Percentiles rank a stretch among this genome's conserved stretches.
phyloP scores from a whole-genome alignment of 1,140 invertebrate genomes.

The Chironomus striatipennis region DNA sequence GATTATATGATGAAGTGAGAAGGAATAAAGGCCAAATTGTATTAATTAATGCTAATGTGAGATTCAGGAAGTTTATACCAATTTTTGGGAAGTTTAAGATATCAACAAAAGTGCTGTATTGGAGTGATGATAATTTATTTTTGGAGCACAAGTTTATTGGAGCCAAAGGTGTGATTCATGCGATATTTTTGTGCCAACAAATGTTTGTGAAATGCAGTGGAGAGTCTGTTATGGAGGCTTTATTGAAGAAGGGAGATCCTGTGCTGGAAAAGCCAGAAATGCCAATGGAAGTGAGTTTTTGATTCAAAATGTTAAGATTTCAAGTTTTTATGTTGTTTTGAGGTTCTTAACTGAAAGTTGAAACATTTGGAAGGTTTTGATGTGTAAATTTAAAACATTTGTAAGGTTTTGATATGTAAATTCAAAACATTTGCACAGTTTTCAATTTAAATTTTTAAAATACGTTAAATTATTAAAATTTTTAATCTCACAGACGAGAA shows the following conservation, averaged over 20 bases:
- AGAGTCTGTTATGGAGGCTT: not conserved
- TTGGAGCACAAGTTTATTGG: conserved; percentile 16
- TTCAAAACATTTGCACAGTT: not conserved
- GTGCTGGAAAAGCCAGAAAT: not conserved
- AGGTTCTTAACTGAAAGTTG: too few species aligned
- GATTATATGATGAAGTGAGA: conserved; percentile 43
- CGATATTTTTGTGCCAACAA: not conserved
- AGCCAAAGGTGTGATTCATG: not conserved
- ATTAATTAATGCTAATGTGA: conserved; percentile 44
- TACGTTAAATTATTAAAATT: too few species aligned
- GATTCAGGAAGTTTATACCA: conserved; percentile 46
- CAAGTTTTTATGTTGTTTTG: too few species aligned
- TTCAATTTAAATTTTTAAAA: too few species aligned
- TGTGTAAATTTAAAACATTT: not conserved
- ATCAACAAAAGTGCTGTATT: conserved; percentile 41
- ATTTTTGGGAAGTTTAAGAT: conserved; percentile 48
- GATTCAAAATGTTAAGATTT: too few species aligned
- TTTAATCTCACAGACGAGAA: too few species aligned
- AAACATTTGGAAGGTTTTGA: too few species aligned
- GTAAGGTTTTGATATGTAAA: not conserved
- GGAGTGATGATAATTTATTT: conserved; percentile 26
- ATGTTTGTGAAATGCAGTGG: not conserved
- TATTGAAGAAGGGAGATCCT: not conserved
- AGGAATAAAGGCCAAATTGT: conserved; percentile 41
- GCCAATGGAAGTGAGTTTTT: conserved; percentile 14